Conservation (phyloP, 2,797 vertebrate genomes). For the Decapterus maruadsi region DNA sequence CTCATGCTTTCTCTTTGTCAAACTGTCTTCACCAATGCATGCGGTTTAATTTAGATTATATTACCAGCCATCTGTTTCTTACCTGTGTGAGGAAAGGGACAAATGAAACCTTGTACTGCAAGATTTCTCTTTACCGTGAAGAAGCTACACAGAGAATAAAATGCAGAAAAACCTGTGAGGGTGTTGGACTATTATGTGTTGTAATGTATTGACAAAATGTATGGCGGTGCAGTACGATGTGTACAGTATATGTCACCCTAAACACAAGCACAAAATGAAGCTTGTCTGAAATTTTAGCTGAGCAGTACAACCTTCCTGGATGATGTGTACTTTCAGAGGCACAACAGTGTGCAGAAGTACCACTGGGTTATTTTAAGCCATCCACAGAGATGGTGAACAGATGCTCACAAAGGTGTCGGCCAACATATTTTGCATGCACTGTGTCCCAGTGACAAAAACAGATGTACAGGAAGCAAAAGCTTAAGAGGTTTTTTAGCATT, state of each 20-base stretch:
- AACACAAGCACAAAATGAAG: background rate
- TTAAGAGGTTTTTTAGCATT: background rate
- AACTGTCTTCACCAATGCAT: constrained; percentile 10
- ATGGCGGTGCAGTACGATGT: background rate
- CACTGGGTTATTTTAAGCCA: constrained; percentile 15
- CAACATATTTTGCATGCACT: background rate
- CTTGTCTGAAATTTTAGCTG: background rate
- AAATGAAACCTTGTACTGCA: background rate
- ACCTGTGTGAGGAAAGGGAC: background rate
- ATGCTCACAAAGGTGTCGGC: background rate
- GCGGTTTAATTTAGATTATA: background rate
- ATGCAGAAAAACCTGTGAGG: background rate
- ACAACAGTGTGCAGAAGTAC: background rate
- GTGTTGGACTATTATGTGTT: background rate
- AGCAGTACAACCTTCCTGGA: background rate
- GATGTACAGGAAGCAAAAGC: constrained; percentile 1
- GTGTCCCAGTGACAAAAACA: constrained; percentile 1
- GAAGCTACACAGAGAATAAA: background rate
- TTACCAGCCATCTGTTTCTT: background rate
- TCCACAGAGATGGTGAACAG: background rate
- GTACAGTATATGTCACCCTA: background rate
- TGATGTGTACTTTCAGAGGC: background rate
- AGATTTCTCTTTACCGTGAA: background rate
- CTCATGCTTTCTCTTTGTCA: constrained; percentile 9
- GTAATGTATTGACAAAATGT: background rate